phyloP scores from a whole-genome alignment of 2,888 invertebrate genomes.

The Dolichopus griseipennis region DNA sequence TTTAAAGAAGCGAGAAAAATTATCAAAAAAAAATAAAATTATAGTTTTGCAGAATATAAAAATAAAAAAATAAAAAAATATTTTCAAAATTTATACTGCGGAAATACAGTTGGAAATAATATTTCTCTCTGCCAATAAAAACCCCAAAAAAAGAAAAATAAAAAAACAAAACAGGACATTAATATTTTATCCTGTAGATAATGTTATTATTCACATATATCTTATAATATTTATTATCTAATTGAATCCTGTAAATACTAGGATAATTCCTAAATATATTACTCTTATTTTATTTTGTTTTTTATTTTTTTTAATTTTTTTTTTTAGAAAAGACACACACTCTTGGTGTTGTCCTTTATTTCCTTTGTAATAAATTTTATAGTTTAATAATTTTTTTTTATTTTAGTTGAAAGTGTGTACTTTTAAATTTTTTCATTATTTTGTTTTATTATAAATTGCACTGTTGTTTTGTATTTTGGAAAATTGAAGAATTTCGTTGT shows the following conservation, averaged over 20 bases:
- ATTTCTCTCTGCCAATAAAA: too few species aligned
- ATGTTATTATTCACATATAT: not conserved
- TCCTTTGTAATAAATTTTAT: too few species aligned
- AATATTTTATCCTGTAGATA: not conserved
- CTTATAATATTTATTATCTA: slow-evolving; percentile 1
- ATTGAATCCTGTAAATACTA: not conserved
- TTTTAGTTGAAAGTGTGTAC: too few species aligned
- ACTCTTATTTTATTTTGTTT: not conserved
- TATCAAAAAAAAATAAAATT: not conserved
- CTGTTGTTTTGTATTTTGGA: too few species aligned
- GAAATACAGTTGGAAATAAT: slow-evolving; percentile 1
- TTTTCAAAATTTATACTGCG: slow-evolving; percentile 7
- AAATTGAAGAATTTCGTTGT: too few species aligned
- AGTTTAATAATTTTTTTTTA: too few species aligned
- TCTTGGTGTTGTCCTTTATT: too few species aligned
- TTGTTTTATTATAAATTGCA: too few species aligned
- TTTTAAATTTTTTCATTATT: too few species aligned
- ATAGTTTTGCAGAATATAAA: not conserved
- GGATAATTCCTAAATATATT: not conserved
- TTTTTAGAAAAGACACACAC: not conserved
- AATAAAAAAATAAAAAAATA: not conserved
- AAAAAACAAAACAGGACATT: not conserved
- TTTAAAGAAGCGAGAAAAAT: not conserved
- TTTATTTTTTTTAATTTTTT: not conserved
- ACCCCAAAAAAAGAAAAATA: too few species aligned